Conservation (phyloP, 2,797 vertebrate species). For the Amniataba percoides region DNA sequence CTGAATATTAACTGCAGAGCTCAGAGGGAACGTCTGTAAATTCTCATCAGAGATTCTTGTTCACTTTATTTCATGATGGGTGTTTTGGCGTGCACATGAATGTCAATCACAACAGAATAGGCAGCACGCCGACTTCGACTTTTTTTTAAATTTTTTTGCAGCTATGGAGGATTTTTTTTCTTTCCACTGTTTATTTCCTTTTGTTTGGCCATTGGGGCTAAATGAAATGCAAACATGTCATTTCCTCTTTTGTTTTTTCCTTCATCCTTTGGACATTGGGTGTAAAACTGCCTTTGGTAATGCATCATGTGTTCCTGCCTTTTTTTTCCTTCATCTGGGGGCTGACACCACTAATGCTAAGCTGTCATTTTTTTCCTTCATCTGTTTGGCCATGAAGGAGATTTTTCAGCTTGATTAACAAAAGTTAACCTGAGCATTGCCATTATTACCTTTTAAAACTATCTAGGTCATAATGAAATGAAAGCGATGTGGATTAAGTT, state of each 20-base stretch:
- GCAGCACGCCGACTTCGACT: background rate
- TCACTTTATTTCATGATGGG: background rate
- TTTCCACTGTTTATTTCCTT: too few relatives aligned
- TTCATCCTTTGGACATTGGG: too few relatives aligned
- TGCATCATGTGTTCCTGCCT: too few relatives aligned
- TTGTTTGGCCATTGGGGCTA: too few relatives aligned
- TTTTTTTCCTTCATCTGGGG: background rate
- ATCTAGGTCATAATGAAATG: background rate
- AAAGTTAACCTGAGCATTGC: too few relatives aligned
- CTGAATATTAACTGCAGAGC: background rate
- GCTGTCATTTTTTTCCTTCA: too few relatives aligned
- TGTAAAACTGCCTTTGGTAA: too few relatives aligned
- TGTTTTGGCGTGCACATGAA: background rate
- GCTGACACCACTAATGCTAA: background rate
- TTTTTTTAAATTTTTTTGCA: too few relatives aligned
- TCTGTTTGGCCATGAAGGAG: background rate
- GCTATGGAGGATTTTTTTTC: too few relatives aligned
- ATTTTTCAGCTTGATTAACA: background rate
- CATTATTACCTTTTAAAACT: too few relatives aligned
- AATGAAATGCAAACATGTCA: too few relatives aligned
- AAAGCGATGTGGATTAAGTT: background rate
- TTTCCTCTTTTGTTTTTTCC: too few relatives aligned
- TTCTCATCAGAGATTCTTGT: constrained; percentile 5
- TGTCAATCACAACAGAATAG: background rate
- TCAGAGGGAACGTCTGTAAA: background rate